Evolutionary conservation across 1,140 invertebrate genomes (phyloP), one percentile per base, ranked within the genome.

Genomic region (Pseudobourletiella spinata): DNA sequence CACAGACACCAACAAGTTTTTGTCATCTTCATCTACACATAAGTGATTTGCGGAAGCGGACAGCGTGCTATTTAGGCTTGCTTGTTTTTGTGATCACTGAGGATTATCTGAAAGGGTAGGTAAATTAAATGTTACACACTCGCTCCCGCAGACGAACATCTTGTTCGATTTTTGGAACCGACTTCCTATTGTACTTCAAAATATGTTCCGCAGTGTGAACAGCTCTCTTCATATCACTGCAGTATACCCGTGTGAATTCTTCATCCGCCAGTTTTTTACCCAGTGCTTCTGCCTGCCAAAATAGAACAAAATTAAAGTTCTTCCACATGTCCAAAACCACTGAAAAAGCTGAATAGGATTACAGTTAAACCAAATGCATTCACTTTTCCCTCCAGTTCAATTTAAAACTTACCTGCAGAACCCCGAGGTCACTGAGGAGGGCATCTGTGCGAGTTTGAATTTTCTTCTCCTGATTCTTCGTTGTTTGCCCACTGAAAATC

Each of bases 391-490:
- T 30, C 14, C 26, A 30, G 4, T 54, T 54, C 6, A 28, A 3
- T 4, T 43, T 43, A 39, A 8, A 50, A 42, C 25, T 8, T 54
- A 54, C 51, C 25, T 54, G 51, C 4, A 25, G 8, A n/a, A 29
- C 24, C 8, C 54, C 54, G 4, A 32, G 8, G 2, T 29, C 54
- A 42, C 30, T 35, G 25, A 56, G 29, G 14, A 56, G 22, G 3
- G 57, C 57, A 29, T 58, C 57, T 15, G 57, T 58, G 6, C 57
- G 3, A 3, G 57, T 44, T 58, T 58, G 57, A 29, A 58, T 58
- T 48, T 58, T 58, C 39, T 58, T 58, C 25, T 43, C 57, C 11
- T 26, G 20, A 22, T 58, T 58, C 30, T 28, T 44, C 20, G 57
- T 58, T 18, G 57, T 58, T 29, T 58, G 57, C 2, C 57, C 57